Percentiles rank a stretch among this genome's conserved stretches.
phyloP scores from a whole-genome alignment of 2,888 invertebrate genomes.

The Miltochrista miniata region DNA sequence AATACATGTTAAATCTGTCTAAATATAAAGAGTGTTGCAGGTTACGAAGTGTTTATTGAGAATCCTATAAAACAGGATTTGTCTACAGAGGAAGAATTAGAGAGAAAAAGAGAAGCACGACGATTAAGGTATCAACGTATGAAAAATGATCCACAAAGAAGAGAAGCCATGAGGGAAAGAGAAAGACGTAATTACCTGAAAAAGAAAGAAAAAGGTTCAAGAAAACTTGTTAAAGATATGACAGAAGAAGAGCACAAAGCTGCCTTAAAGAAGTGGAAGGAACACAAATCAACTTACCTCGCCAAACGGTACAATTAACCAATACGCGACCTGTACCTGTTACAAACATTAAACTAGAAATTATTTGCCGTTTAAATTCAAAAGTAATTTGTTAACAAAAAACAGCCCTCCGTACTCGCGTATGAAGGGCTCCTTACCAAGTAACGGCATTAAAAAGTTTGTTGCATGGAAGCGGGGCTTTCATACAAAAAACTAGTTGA shows the following conservation, averaged over 20 bases:
- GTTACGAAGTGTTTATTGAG: too few relatives aligned
- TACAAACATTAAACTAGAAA: too few relatives aligned
- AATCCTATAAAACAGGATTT: neutral
- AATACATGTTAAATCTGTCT: too few relatives aligned
- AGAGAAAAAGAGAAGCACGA: slow-evolving; percentile 1
- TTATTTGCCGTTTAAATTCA: too few relatives aligned
- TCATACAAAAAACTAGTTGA: too few relatives aligned
- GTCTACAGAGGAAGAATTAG: neutral
- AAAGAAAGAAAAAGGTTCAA: slow-evolving; percentile 22
- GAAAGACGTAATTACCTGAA: slow-evolving; percentile 14
- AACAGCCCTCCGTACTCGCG: too few relatives aligned
- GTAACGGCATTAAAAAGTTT: too few relatives aligned
- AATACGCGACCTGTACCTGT: too few relatives aligned
- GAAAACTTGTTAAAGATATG: neutral
- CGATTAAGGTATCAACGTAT: slow-evolving; percentile 13
- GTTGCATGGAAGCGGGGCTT: too few relatives aligned
- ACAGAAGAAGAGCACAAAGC: neutral
- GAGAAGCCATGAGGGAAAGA: slow-evolving; percentile 21
- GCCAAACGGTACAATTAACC: neutral
- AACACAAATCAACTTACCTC: neutral
- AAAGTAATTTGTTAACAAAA: too few relatives aligned
- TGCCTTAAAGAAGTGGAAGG: neutral
- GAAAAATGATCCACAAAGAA: slow-evolving; percentile 27
- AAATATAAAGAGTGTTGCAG: too few relatives aligned
- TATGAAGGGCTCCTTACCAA: too few relatives aligned